These are phyloP conservation scores for Actinostola sp. DNA, from an alignment of 92 coral and sea anemone species.

Conservation along the genomic window DNA sequence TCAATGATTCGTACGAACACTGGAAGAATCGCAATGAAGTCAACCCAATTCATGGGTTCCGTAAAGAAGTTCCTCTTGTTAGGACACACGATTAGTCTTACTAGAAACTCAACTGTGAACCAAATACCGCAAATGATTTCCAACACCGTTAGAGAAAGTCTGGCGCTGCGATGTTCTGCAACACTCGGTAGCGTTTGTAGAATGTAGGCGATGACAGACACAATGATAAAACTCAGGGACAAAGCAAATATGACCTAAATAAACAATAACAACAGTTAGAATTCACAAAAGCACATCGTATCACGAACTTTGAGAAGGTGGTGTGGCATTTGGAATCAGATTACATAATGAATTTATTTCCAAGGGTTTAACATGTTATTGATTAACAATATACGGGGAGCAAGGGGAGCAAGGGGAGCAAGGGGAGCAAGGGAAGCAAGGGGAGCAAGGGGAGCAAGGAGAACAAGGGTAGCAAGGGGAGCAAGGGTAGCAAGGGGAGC, in stretches of 20 bases:
- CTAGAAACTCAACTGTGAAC: slow-evolving; percentile 88
- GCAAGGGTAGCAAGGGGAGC: no score
- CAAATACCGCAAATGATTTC: slow-evolving; percentile 87
- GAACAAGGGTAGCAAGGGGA: no score
- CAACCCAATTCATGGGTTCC: slow-evolving; percentile 91
- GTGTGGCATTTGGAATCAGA: no score
- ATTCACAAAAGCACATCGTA: no score
- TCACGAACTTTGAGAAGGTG: no score
- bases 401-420: no score
- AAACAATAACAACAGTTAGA: not conserved
- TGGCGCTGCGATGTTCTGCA: slow-evolving; percentile 14
- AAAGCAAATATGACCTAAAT: slow-evolving; percentile 77
- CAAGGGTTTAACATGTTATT: no score
- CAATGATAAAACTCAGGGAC: slow-evolving; percentile 82
- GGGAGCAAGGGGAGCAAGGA: no score
- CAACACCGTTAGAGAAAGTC: slow-evolving; percentile 43
- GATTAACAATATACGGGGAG: no score
- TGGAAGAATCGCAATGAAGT: slow-evolving; percentile 90
- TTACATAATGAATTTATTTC: no score
- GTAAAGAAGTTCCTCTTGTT: slow-evolving; percentile 70
- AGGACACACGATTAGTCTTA: slow-evolving; percentile 80
- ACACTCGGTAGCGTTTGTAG: slow-evolving; percentile 69
- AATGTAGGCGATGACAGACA: slow-evolving; percentile 85
- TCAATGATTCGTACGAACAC: slow-evolving; percentile 69
- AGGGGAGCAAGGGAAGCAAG: no score